Evolutionary conservation across 2,113 vertebrate genomes (phyloP).

Genomic region (Antigone vipio): DNA sequence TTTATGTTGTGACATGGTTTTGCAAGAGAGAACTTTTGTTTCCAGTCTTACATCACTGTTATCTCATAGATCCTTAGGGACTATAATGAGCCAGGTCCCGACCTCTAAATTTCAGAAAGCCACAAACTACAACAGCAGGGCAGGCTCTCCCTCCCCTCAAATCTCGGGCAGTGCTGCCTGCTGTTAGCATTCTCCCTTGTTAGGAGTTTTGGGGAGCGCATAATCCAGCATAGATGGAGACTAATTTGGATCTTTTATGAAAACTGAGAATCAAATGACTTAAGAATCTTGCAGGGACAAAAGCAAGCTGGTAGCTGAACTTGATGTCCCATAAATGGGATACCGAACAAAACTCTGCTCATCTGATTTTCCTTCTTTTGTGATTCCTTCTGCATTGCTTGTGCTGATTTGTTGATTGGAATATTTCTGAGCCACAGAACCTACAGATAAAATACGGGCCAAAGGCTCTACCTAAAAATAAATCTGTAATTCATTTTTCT

Average conservation of each 20-base stretch:
- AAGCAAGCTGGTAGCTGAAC: neutral
- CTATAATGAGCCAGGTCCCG: accelerated
- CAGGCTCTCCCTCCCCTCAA: neutral
- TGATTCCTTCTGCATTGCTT: neutral
- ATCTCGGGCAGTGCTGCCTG: neutral
- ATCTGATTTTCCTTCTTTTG: neutral
- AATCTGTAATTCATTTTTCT: constrained; percentile 50
- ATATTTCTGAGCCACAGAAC: neutral
- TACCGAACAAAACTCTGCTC: neutral
- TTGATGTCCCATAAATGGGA: neutral
- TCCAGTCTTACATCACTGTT: neutral
- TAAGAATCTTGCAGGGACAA: neutral
- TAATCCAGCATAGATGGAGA: neutral
- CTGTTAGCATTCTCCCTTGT: neutral
- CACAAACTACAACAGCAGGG: neutral
- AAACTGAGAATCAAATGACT: neutral
- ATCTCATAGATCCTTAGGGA: neutral
- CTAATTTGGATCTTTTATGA: neutral
- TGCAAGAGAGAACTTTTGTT: neutral
- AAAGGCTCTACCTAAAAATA: constrained; percentile 61
- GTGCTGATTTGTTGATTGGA: neutral
- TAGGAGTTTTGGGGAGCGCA: neutral
- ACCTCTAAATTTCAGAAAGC: neutral
- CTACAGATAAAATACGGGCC: constrained; percentile 4
- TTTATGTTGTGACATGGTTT: accelerated